Conservation (phyloP, 2,113 vertebrate species). For the Daubentonia madagascariensis region DNA sequence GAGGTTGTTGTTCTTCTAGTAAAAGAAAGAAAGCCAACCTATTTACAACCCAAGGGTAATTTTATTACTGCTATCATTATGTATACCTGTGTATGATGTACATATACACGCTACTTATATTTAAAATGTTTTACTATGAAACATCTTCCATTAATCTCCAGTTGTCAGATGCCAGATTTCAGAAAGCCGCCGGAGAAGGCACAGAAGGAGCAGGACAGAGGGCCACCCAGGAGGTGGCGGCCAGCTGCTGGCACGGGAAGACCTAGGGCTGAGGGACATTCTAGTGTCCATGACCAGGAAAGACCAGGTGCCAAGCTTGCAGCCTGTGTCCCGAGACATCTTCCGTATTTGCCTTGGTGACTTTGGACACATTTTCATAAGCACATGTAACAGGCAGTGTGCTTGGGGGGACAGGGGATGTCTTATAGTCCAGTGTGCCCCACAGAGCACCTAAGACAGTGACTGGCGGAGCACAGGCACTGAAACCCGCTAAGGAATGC, state of each 20-base stretch:
- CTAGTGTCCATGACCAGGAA: too few species aligned
- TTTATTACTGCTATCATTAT: neutral
- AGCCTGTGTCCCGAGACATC: too few species aligned
- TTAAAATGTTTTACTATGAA: neutral
- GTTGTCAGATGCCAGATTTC: neutral
- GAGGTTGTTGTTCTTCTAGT: too few species aligned
- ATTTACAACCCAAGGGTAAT: neutral
- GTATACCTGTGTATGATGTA: fast-evolving
- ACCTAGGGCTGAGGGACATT: too few species aligned
- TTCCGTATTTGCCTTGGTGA: neutral
- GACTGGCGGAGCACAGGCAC: neutral
- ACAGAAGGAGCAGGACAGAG: neutral
- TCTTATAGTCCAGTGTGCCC: neutral
- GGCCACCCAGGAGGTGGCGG: neutral
- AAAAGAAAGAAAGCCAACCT: too few species aligned
- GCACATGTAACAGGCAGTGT: neutral
- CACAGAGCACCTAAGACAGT: neutral
- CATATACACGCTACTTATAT: fast-evolving
- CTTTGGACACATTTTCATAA: neutral
- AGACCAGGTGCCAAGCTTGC: too few species aligned
- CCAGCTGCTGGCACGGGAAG: neutral
- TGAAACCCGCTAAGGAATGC: neutral
- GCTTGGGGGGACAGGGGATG: neutral
- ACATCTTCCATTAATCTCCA: neutral
- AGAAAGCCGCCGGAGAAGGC: neutral